Evolutionary conservation across 1,140 invertebrate genomes (phyloP), one percentile per base, ranked within the genome.

Genomic region (Potamilus streckersoni): DNA sequence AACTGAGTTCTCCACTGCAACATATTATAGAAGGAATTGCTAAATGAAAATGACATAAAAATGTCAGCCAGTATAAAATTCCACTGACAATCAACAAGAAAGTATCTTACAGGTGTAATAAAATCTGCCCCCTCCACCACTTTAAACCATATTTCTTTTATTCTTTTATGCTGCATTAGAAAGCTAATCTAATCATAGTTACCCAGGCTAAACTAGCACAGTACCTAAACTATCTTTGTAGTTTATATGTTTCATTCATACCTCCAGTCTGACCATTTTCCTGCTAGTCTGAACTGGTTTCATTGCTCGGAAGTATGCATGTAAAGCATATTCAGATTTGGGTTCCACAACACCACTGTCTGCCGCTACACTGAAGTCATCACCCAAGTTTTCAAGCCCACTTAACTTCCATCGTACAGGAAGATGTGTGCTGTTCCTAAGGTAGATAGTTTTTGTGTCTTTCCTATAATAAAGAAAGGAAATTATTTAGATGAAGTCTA

Each of bases 341-440:
- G 90, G 87, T 49, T 89, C 84, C 31, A 91, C 86, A 14, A 90
- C 76, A 15, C 90, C 90, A 69, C 79, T 84, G 66, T 89, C 87
- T 31, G 86, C 82, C 12, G 84, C 84, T 58, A 90, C 86, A 8
- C 87, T 88, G 76, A 90, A 90, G 60, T 91, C 90, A 75, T 91
- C 89, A 15, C 90, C 90, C 2, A 91, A 80, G 56, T 83, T 87
- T 64, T 91, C 90, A 38, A 90, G 70, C 15, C 90, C 90, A 65
- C 80, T 87, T 31, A 91, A 76, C 71, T 86, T 85, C 90, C 90
- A 91, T 16, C 83, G 83, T 1, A 91, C 89, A 11, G 90, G 89
- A n/a, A 91, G 79, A 74, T 86, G 79, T 14, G 89, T 90, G 64
- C 82, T 86, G 84, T 91, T 91, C 27, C 86, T 82, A 65, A 91